These are phyloP conservation scores for Butastur rufipennis DNA, from an alignment of 2,113 vertebrate species.

Conservation along the genomic window DNA sequence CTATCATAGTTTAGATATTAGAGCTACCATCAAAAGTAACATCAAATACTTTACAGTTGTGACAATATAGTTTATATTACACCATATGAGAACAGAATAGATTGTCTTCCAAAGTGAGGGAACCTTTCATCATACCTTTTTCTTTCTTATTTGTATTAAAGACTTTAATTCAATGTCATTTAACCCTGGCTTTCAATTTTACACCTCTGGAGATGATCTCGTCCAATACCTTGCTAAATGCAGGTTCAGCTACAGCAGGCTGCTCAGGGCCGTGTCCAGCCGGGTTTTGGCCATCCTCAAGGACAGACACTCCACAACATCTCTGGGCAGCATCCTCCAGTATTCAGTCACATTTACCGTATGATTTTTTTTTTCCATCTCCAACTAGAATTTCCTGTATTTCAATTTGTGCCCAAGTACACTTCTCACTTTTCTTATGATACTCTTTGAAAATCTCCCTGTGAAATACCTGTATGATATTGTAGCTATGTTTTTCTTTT, in stretches of 20 bases:
- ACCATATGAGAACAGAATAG: neutral
- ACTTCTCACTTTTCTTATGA: neutral
- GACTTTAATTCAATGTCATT: neutral
- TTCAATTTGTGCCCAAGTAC: neutral
- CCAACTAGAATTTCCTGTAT: neutral
- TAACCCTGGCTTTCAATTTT: neutral
- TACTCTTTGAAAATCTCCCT: neutral
- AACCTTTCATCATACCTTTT: neutral
- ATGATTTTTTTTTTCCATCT: neutral
- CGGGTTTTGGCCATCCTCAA: neutral
- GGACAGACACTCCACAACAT: neutral
- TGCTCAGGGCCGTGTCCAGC: accelerated
- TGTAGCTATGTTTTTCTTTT: neutral
- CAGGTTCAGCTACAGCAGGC: neutral
- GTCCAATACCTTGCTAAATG: neutral
- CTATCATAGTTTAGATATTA: neutral
- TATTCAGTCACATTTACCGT: neutral
- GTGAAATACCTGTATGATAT: neutral
- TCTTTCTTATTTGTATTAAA: neutral
- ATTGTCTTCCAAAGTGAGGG: neutral
- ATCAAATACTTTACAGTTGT: neutral
- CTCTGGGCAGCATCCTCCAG: neutral
- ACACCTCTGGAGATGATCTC: neutral
- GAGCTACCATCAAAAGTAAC: neutral
- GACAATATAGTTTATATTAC: neutral